Conservation (phyloP, 2,888 invertebrate species). For the Melieria picta region DNA sequence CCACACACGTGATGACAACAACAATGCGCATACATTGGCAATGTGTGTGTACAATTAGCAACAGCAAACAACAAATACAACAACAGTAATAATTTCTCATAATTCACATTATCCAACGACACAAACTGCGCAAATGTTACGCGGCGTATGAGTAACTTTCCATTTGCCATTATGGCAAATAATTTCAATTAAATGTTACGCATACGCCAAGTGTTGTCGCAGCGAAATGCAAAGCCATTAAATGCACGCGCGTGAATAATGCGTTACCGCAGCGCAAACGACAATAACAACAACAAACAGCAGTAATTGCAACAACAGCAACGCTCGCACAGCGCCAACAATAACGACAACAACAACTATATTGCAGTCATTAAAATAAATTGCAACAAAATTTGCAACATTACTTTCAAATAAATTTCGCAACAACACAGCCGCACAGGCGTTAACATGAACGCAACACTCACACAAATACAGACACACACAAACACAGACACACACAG, state of each 20-base stretch:
- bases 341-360: conserved; percentile 26
- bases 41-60: neutral
- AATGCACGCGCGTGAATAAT: neutral
- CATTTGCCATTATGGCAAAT: neutral
- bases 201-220: neutral
- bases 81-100: neutral
- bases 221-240: neutral
- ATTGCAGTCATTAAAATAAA: conserved; percentile 29
- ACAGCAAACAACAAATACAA: neutral
- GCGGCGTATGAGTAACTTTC: conserved; percentile 21
- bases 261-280: too few relatives aligned
- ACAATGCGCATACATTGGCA: too few relatives aligned
- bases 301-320: neutral
- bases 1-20: too few relatives aligned
- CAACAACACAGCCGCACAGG: conserved; percentile 2
- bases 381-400: conserved; percentile 10
- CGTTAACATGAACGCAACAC: neutral
- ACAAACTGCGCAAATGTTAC: neutral
- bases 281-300: too few relatives aligned
- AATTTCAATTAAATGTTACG: conserved; percentile 11
- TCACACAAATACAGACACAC: neutral
- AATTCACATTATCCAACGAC: neutral
- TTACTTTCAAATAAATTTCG: conserved; percentile 1
- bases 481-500: conserved; percentile 17
- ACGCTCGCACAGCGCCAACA: neutral